phyloP scores from a whole-genome alignment of 2,797 vertebrate genomes.

The Onychomys torridus region DNA sequence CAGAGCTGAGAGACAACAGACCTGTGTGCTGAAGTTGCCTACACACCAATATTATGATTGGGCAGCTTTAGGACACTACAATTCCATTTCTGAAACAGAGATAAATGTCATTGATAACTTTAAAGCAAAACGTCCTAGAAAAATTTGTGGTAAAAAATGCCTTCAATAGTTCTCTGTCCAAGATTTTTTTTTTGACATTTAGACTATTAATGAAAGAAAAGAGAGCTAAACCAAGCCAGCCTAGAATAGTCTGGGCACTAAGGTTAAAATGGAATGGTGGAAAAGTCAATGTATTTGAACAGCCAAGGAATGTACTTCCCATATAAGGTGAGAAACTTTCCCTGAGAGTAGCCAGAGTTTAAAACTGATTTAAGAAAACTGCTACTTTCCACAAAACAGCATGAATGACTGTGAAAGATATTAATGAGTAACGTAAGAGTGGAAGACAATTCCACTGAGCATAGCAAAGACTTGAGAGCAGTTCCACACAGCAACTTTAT shows the following conservation, averaged over 20 bases:
- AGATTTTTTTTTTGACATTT: slow-evolving; percentile 44
- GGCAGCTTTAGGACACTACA: neutral
- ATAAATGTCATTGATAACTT: neutral
- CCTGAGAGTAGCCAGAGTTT: neutral
- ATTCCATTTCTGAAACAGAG: neutral
- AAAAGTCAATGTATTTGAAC: neutral
- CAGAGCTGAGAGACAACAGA: neutral
- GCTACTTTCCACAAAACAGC: neutral
- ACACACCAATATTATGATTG: neutral
- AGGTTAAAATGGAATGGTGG: neutral
- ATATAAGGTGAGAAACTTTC: neutral
- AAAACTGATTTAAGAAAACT: slow-evolving; percentile 21
- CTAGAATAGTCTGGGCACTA: slow-evolving; percentile 1
- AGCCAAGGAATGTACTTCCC: neutral
- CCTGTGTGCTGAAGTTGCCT: neutral
- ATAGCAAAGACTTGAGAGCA: neutral
- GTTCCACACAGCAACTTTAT: neutral
- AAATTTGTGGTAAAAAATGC: neutral
- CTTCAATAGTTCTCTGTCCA: neutral
- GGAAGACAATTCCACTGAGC: neutral
- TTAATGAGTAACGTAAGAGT: neutral
- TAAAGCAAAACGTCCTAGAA: neutral
- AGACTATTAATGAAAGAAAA: neutral
- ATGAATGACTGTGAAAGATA: neutral
- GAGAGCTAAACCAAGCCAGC: neutral